Conservation (phyloP, 2,113 vertebrate genomes). For the Notiomystis cincta region DNA sequence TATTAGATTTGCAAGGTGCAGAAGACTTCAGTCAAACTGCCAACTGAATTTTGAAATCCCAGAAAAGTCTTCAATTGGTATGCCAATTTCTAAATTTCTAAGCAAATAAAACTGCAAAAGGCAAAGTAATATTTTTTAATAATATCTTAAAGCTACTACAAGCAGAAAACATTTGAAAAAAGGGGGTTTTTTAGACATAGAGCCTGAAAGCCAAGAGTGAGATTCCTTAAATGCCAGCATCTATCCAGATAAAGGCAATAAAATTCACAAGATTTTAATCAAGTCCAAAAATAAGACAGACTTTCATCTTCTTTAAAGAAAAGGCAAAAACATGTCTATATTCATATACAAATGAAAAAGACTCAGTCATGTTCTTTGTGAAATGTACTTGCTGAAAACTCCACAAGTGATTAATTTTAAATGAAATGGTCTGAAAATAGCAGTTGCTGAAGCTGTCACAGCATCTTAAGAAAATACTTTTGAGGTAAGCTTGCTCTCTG, state of each 20-base stretch:
- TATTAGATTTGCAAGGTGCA: not conserved
- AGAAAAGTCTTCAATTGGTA: not conserved
- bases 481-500: not conserved
- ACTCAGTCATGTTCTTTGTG: not conserved
- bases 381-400: not conserved
- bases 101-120: not conserved
- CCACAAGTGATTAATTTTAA: not conserved
- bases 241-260: not conserved
- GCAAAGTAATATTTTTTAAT: not conserved
- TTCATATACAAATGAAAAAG: not conserved
- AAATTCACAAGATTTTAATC: not conserved
- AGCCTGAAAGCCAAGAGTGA: not conserved
- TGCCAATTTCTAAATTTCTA: not conserved
- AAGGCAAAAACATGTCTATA: not conserved
- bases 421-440: not conserved
- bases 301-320: not conserved
- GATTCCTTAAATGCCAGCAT: not conserved
- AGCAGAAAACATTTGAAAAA: not conserved
- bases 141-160: not conserved
- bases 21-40: not conserved
- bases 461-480: not conserved
- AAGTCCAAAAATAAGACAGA: not conserved
- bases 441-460: not conserved
- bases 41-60: not conserved
- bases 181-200: accelerated